Conservation (phyloP, 2,797 vertebrate genomes). For the Channa striata region DNA sequence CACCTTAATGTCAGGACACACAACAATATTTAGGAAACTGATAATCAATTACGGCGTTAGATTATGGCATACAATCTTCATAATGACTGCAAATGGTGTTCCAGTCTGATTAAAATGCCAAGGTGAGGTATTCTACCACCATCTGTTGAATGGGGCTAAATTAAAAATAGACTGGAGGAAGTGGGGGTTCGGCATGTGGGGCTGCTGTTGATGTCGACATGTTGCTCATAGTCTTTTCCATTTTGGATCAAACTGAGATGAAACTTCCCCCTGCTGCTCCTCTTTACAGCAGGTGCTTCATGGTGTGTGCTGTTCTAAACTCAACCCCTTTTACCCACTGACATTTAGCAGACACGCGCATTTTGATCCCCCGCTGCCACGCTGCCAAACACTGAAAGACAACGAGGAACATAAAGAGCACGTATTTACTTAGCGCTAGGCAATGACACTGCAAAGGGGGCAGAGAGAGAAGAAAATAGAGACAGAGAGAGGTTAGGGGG, state of each 20-base stretch:
- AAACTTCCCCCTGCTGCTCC: slow-evolving; percentile 67
- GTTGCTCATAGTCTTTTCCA: slow-evolving; percentile 66
- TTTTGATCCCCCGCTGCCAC: slow-evolving; percentile 78
- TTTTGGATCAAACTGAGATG: slow-evolving; percentile 73
- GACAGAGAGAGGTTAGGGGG: slow-evolving; percentile 41
- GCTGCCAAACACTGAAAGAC: slow-evolving; percentile 79
- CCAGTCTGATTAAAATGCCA: slow-evolving; percentile 56
- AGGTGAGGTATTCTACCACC: slow-evolving; percentile 53
- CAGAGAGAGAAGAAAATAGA: slow-evolving; percentile 33
- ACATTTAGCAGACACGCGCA: slow-evolving; percentile 83
- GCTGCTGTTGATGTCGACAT: slow-evolving; percentile 41
- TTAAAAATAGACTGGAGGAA: slow-evolving; percentile 43
- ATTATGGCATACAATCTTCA: slow-evolving; percentile 30
- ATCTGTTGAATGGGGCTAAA: slow-evolving; percentile 60
- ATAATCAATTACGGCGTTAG: slow-evolving; percentile 56
- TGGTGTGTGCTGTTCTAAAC: slow-evolving; percentile 71
- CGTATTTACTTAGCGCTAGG: slow-evolving; percentile 77
- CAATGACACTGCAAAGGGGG: slow-evolving; percentile 70
- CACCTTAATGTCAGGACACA: slow-evolving; percentile 40
- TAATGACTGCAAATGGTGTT: slow-evolving; percentile 44
- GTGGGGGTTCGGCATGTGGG: slow-evolving; percentile 1
- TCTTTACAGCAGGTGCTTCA: slow-evolving; percentile 79
- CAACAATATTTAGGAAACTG: slow-evolving; percentile 52
- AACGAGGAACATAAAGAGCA: slow-evolving; percentile 76
- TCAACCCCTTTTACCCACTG: slow-evolving; percentile 75